Conservation (phyloP, 2,888 invertebrate species). For the Fabriciana adippe region DNA sequence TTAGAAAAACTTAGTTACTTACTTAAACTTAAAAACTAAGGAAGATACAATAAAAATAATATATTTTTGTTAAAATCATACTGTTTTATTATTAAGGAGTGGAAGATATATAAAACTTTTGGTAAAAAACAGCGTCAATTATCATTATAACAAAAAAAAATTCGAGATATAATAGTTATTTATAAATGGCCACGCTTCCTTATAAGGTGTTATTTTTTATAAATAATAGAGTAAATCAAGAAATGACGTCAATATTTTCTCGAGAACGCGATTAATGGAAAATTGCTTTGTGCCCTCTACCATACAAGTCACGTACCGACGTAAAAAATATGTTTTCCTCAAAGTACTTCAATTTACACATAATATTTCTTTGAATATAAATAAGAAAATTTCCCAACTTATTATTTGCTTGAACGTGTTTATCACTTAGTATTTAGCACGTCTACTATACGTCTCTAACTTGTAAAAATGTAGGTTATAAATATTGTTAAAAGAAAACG, state of each 20-base stretch:
- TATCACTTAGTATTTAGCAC: conserved; percentile 5
- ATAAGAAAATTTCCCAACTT: conserved; percentile 35
- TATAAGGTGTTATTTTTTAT: conserved; percentile 29
- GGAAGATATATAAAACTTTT: too few species aligned
- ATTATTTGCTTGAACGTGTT: conserved; percentile 26
- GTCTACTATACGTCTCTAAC: background rate
- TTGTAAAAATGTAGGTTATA: background rate
- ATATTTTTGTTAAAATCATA: conserved; percentile 2
- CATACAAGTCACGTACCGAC: conserved; percentile 44
- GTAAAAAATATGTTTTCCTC: conserved; percentile 41
- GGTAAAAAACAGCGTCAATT: too few species aligned
- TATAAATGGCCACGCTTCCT: conserved; percentile 22
- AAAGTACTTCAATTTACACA: conserved; percentile 36
- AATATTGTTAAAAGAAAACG: background rate
- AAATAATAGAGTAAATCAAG: conserved; percentile 23
- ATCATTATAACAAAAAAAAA: too few species aligned
- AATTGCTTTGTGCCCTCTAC: conserved; percentile 42
- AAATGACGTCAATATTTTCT: conserved; percentile 37
- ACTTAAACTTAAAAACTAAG: conserved; percentile 18
- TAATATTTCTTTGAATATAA: conserved; percentile 30
- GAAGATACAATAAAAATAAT: conserved; percentile 11
- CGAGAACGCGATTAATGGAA: conserved; percentile 44
- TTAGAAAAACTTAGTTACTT: conserved; percentile 11
- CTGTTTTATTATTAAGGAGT: conserved; percentile 1
- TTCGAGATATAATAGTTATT: background rate